Conservation (phyloP, 1,140 invertebrate species). For the Chymomyza costata region DNA sequence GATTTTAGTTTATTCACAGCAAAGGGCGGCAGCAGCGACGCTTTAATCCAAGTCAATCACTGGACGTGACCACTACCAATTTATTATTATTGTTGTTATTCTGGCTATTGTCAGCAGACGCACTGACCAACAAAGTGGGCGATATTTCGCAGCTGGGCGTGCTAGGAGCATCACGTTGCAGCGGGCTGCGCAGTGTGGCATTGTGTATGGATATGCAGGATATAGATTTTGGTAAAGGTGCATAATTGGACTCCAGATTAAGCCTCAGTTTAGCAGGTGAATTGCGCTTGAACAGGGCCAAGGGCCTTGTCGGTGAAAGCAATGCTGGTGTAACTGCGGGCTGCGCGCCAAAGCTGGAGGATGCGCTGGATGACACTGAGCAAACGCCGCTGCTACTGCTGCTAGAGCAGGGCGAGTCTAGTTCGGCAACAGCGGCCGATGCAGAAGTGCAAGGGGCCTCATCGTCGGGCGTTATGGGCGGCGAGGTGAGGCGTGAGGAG, state of each 20-base stretch:
- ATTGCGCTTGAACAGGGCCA: constrained; percentile 61
- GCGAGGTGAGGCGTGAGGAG: constrained; percentile 65
- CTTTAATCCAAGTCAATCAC: constrained; percentile 32
- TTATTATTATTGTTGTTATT: constrained; percentile 29
- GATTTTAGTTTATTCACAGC: constrained; percentile 53
- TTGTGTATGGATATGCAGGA: constrained; percentile 65
- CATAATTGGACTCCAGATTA: constrained; percentile 59
- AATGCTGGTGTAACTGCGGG: constrained; percentile 17
- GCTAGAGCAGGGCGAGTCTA: constrained; percentile 52
- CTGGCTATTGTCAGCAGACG: constrained; percentile 5
- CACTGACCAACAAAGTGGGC: background rate
- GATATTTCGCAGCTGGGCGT: constrained; percentile 47
- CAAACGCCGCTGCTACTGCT: constrained; percentile 34
- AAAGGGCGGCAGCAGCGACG: constrained; percentile 17
- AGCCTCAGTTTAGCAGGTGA: constrained; percentile 67
- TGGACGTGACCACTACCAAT: constrained; percentile 26
- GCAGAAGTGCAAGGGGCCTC: constrained; percentile 57
- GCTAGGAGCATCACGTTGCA: constrained; percentile 33
- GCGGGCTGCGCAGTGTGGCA: constrained; percentile 30
- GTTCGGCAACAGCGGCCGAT: constrained; percentile 33
- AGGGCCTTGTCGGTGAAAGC: constrained; percentile 47
- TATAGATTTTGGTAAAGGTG: constrained; percentile 53
- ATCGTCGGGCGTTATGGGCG: constrained; percentile 58
- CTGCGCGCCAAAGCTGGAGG: constrained; percentile 14
- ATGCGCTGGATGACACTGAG: background rate